phyloP scores from a whole-genome alignment of 2,113 vertebrate genomes.

The Meles meles region DNA sequence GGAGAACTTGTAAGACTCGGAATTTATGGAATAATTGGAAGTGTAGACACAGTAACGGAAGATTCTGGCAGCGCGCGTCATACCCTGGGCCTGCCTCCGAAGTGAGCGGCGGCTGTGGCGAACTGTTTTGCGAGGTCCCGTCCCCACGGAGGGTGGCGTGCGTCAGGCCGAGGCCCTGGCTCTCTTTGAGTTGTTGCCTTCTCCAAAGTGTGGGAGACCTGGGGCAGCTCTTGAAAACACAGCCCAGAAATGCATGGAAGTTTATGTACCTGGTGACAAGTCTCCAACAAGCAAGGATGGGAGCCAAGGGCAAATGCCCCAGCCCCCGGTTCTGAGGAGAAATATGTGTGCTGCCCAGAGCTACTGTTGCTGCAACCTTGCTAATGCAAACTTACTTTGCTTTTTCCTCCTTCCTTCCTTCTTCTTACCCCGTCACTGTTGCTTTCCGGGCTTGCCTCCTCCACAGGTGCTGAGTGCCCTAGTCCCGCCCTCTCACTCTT shows the following conservation, averaged over 20 bases:
- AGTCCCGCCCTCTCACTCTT: no score
- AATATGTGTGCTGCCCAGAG: background rate
- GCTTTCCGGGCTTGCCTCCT: no score
- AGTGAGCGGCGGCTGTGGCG: rapidly evolving
- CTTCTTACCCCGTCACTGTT: background rate
- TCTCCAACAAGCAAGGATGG: background rate
- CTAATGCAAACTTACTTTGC: background rate
- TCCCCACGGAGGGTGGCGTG: no score
- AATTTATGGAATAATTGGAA: background rate
- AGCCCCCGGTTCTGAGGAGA: background rate
- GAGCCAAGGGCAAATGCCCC: background rate
- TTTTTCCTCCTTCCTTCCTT: background rate
- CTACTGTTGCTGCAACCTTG: background rate
- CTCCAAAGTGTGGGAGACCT: background rate
- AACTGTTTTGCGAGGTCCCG: background rate
- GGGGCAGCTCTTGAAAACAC: background rate
- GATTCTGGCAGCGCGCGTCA: background rate
- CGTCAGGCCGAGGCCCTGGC: no score
- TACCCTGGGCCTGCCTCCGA: background rate
- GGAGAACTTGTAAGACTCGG: background rate
- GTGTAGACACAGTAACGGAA: background rate
- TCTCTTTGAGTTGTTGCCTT: background rate
- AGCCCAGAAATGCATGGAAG: background rate
- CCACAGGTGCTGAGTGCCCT: background rate
- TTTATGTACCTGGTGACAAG: background rate